These are phyloP conservation scores for Nomada goodeniana DNA, from an alignment of 2,888 invertebrate genomes.

Conservation along the genomic window DNA sequence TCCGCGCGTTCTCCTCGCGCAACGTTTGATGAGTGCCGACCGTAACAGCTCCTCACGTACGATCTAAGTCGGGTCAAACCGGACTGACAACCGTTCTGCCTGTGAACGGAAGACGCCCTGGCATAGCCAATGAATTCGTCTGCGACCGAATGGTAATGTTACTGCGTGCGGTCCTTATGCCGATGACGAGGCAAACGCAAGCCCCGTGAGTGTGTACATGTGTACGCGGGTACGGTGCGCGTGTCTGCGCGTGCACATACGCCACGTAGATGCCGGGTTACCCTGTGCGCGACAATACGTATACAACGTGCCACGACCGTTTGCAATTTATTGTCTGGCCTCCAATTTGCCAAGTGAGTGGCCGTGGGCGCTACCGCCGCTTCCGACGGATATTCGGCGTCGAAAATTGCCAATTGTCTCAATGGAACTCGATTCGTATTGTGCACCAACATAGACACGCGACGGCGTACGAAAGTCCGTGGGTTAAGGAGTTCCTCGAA, in stretches of 20 bases:
- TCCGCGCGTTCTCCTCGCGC: conserved; percentile 44
- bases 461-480: conserved; percentile 12
- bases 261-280: conserved; percentile 21
- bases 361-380: conserved; percentile 78
- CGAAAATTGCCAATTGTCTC: conserved; percentile 84
- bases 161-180: conserved; percentile 80
- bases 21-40: conserved; percentile 69
- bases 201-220: conserved; percentile 21
- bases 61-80: conserved; percentile 74
- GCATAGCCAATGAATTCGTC: conserved; percentile 81
- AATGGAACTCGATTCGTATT: conserved; percentile 81
- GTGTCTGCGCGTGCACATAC: neutral
- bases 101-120: conserved; percentile 82
- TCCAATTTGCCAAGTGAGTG: conserved; percentile 80
- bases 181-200: conserved; percentile 62
- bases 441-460: conserved; percentile 68
- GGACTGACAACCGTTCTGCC: conserved; percentile 80
- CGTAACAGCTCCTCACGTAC: conserved; percentile 69
- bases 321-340: conserved; percentile 82
- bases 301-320: conserved; percentile 63
- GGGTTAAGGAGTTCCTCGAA: conserved; percentile 55
- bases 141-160: conserved; percentile 81
- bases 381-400: conserved; percentile 82
- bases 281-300: conserved; percentile 8
- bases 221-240: neutral